Base-by-base conservation (phyloP, 2,888 invertebrate genomes). In the Cyaniris semiargus region DNA sequence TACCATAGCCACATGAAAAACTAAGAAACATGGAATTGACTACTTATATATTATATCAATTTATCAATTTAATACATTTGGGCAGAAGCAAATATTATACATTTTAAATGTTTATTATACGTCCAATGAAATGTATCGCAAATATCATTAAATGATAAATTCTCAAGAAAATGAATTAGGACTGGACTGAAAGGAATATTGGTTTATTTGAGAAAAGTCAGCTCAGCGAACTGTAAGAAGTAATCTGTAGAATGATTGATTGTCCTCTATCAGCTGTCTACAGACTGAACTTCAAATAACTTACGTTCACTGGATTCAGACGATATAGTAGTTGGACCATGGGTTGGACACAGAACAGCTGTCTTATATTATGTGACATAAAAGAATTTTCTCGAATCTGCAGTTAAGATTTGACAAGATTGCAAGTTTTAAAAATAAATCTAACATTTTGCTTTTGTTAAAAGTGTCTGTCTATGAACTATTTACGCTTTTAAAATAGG, bases 231-330 rank as follows among this genome's bases (percentile, higher is more conserved):
- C 27, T 66, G 27, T 31, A 27, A 66, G 4, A 66, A 31, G 66
- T 66, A 27, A 66, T 66, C 66, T 66, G 15, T 15, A 60, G 66
- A 66, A 27, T 66, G 66, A 66, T 66, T 66, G 66, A 66, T 23
- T 66, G 66, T 66, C 27, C 27, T 66, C 18, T 66, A 66, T 66
- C 66, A 66, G 15, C 66, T 66, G 27, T 66, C 27, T 31, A 66
- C 66, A 66, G 66, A 66, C 66, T 66, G 66, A 23, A 66, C 27
- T 66, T 66, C 66, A 27, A 66, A 66, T 66, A 31, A 27, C 66
- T 58, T 58, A n/a, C 15, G 53, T 5, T 53, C 53, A 53, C 53
- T 53, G 53, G 53, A 53, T 53, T 53, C 18, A 53, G 53, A 18
- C 53, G 53, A 58, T 58, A 58, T 58, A 58, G 58, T 66, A 10